Evolutionary conservation across 35 echinoderm and acorn worm genomes (phyloP).

Genomic region (Amphiura filiformis): DNA sequence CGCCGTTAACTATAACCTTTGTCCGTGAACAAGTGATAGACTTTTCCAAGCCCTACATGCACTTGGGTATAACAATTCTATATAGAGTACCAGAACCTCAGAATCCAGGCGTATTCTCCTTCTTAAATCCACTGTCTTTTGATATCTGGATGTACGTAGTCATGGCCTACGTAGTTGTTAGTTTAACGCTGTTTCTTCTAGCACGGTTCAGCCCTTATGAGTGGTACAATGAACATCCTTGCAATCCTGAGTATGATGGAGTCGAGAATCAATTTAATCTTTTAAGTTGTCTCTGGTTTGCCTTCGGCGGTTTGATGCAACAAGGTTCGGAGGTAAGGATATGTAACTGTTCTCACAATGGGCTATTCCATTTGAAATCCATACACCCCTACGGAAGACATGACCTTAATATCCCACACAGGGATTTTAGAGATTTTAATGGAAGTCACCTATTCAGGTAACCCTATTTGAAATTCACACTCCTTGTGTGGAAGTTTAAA

Average conservation of each 20-base stretch:
- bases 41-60: constrained; percentile 95
- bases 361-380: too few species aligned
- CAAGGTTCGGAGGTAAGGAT: constrained; percentile 83
- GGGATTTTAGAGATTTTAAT: too few species aligned
- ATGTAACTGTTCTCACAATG: too few species aligned
- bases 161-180: constrained; percentile 72
- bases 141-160: constrained; percentile 95
- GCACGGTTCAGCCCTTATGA: constrained; percentile 94
- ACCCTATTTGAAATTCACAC: too few species aligned
- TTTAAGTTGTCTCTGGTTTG: constrained; percentile 94
- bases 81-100: constrained; percentile 78
- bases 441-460: too few species aligned
- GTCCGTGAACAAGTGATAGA: constrained; percentile 83
- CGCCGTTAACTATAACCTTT: constrained; percentile 90
- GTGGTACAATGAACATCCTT: constrained; percentile 94
- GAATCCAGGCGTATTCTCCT: constrained; percentile 89
- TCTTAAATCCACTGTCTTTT: constrained; percentile 77
- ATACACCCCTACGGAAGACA: too few species aligned
- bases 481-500: too few species aligned
- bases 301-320: constrained; percentile 97
- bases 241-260: constrained; percentile 76
- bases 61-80: constrained; percentile 83
- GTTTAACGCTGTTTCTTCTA: constrained; percentile 71
- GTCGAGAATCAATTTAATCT: constrained; percentile 99
- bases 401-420: too few species aligned